A percentile compares a stretch with the other conserved stretches of the same genome.
phyloP scores from a whole-genome alignment of 2,888 invertebrate genomes.

The Tromatobia lineatoria region DNA sequence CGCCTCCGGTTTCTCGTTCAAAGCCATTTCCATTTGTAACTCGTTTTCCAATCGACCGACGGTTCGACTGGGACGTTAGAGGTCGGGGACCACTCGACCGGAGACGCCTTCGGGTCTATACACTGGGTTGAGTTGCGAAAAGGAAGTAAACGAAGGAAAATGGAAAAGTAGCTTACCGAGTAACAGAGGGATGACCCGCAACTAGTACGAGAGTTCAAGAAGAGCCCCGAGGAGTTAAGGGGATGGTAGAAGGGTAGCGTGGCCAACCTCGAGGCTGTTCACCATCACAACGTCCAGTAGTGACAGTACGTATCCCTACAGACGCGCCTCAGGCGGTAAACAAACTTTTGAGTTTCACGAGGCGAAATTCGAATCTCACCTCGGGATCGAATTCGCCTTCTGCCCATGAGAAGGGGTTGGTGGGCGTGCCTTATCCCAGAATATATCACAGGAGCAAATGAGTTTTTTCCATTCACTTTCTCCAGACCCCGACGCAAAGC shows the following conservation, averaged over 20 bases:
- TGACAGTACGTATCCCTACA: slow-evolving; percentile 39
- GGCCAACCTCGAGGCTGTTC: slow-evolving; percentile 2
- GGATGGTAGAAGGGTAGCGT: background rate
- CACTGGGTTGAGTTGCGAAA: slow-evolving; percentile 41
- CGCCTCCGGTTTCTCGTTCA: slow-evolving; percentile 69
- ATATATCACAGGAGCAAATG: slow-evolving; percentile 8
- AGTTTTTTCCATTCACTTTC: slow-evolving; percentile 22
- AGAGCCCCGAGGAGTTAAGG: slow-evolving; percentile 19
- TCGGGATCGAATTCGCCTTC: slow-evolving; percentile 29
- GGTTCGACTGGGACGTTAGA: slow-evolving; percentile 1
- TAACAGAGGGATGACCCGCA: slow-evolving; percentile 51
- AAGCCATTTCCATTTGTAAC: slow-evolving; percentile 76
- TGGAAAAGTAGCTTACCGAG: slow-evolving; percentile 58
- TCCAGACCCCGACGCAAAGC: background rate
- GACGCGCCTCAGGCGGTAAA: slow-evolving; percentile 39
- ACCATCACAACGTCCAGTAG: slow-evolving; percentile 25
- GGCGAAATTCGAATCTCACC: slow-evolving; percentile 46
- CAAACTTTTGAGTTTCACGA: slow-evolving; percentile 50
- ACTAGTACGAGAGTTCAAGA: slow-evolving; percentile 18
- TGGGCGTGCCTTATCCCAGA: background rate
- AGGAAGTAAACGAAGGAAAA: slow-evolving; percentile 43
- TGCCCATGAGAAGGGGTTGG: slow-evolving; percentile 19
- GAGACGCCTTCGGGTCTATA: slow-evolving; percentile 33
- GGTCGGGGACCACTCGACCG: slow-evolving; percentile 23
- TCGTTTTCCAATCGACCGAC: slow-evolving; percentile 65